Base-by-base conservation (phyloP, 1,140 invertebrate species). In the Listronotus bonariensis region DNA sequence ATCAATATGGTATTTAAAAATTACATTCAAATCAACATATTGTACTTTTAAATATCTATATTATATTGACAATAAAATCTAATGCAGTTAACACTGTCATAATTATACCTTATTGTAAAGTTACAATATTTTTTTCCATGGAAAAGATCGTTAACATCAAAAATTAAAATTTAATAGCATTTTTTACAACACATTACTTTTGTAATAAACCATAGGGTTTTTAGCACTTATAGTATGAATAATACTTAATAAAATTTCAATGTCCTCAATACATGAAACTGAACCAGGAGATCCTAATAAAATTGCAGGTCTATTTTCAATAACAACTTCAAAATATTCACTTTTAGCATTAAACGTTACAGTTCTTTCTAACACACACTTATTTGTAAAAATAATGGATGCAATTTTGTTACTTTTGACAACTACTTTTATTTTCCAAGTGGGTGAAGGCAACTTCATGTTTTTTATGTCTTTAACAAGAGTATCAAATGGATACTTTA, bases 391-490 rank as follows among this genome's bases (percentile, higher is more conserved):
- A 11, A 68, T 66, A 46, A 70, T 61, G 3, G 65, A 62, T 15
- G 69, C 38, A 42, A 70, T 70, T 54, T 65, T 65, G 18, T 66
- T 61, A 26, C 61, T 64, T 43, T 55, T 65, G 12, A 70, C 66
- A 11, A 70, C 65, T 9, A 70, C 66, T 48, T 70, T 70, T n/a
- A 70, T 70, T 49, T 68, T 70, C 69, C 69, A 70, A 34, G 56
- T 58, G 2, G 69, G 61, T 6, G 65, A 60, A n/a, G 69, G 69
- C 38, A 70, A 34, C 40, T 70, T 68, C 65, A 70, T 68, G 15
- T 63, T 68, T 38, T 70, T 70, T 51, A 70, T 67, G 48, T 70
- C 69, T 45, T 65, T 67, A 8, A 70, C 65, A 11, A 70, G 38
- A 10, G 59, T 56, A 20, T 68, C 57, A 51, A 70, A 70, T 4